Conservation (phyloP, 2,113 vertebrate species). For the Picathartes gymnocephalus region DNA sequence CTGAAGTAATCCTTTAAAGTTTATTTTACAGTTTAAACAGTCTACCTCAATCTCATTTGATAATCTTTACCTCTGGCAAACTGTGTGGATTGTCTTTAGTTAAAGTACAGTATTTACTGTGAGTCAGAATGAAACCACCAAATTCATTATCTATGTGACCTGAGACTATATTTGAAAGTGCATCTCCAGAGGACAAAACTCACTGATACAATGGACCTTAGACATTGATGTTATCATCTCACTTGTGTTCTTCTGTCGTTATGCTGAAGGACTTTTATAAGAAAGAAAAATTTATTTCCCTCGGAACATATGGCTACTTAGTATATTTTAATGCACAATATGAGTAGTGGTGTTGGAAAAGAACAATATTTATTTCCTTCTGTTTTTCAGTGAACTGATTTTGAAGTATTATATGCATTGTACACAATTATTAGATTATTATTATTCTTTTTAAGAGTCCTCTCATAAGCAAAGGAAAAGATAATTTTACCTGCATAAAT, state of each 20-base stretch:
- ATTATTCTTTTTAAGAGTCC: background rate
- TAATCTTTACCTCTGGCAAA: background rate
- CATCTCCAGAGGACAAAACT: background rate
- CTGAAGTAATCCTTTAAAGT: background rate
- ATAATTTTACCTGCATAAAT: background rate
- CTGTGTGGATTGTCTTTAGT: background rate
- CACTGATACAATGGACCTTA: background rate
- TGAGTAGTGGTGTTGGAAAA: background rate
- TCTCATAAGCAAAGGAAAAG: background rate
- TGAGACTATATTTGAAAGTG: background rate
- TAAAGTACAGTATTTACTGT: background rate
- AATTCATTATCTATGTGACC: background rate
- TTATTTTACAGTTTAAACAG: background rate
- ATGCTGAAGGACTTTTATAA: background rate
- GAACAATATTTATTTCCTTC: background rate
- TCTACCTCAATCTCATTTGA: background rate
- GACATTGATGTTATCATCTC: background rate
- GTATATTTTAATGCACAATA: background rate
- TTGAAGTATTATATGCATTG: background rate
- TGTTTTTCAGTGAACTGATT: background rate
- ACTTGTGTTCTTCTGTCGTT: background rate
- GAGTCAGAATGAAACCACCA: background rate
- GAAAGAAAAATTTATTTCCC: background rate
- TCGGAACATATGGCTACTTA: background rate
- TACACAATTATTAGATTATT: background rate